Evolutionary conservation across 1,140 invertebrate genomes (phyloP).

Genomic region (Acyrthosiphon pisum): DNA sequence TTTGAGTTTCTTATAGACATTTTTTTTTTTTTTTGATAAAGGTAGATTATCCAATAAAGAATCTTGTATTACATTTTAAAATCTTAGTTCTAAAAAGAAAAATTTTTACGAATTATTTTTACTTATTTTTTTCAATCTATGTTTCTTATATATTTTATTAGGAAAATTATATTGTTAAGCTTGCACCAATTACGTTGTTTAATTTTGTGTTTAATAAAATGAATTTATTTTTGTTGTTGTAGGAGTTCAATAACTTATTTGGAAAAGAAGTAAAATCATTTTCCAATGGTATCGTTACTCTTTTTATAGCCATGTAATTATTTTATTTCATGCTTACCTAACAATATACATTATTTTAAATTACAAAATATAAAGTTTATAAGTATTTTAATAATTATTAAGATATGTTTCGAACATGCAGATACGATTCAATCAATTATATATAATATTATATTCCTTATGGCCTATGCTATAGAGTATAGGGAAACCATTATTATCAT

Average conservation of each 20-base stretch:
- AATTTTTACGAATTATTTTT: too few species aligned
- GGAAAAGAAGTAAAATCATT: slow-evolving; percentile 33
- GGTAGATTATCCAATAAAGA: too few species aligned
- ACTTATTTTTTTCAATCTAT: too few species aligned
- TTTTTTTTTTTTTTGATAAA: too few species aligned
- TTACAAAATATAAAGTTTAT: background rate
- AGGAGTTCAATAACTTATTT: slow-evolving; percentile 13
- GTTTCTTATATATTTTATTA: background rate
- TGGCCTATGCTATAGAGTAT: background rate
- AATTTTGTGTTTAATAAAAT: background rate
- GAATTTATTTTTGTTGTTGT: background rate
- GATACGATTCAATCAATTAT: background rate
- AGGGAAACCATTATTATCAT: background rate
- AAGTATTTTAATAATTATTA: background rate
- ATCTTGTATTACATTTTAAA: too few species aligned
- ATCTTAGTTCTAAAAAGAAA: too few species aligned
- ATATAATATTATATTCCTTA: too few species aligned
- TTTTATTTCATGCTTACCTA: background rate
- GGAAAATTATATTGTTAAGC: background rate
- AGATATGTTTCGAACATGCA: background rate
- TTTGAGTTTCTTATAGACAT: too few species aligned
- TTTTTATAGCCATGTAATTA: slow-evolving; percentile 48
- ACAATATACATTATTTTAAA: background rate
- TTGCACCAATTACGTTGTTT: background rate
- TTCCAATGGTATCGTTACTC: background rate